Base-by-base conservation (phyloP, 2,888 invertebrate species). In the Agrotis exclamationis region DNA sequence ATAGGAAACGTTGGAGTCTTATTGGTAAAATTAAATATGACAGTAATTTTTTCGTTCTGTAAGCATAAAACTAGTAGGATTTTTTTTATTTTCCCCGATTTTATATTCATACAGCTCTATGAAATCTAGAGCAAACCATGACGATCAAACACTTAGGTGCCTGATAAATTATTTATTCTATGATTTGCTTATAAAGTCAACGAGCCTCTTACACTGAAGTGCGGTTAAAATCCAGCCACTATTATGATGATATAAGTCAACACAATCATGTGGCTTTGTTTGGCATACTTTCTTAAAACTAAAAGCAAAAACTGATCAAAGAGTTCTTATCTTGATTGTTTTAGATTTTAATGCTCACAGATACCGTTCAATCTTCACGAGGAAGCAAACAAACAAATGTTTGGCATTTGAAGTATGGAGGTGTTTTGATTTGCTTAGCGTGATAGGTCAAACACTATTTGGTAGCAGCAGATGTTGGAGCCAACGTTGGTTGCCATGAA, bases 301-400 rank as follows among this genome's bases (percentile, higher is more conserved):
- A 65, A 84, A 78, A 82, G 74, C 70, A 74, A 68, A 71, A 73
- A 63, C 56, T 70, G 65, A 67, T 74, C 68, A 70, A 74, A 68
- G 59, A n/a, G 47, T 69, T 54, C 67, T 69, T 66, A 69, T 75
- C 67, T 48, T 69, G 44, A 72, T 67, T 63, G 65, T 63, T 63
- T 70, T 72, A 71, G 58, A 77, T 64, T n/a, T 54, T 24, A 75
- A 74, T 67, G 58, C 59, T 70, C 63, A 70, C 75, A 74, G 66
- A 76, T 83, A 80, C 76, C 76, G 74, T 82, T 82, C 70, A 78
- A 76, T 84, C 67, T 66, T 70, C 63, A 74, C 70, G 57, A 68
- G 50, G 74, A 53, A 63, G 67, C 74, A 79, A 72, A 76, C 68
- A 79, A 79, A 78, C 69, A 50, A 63, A 60, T 56, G 44, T 59